Conservation (phyloP, 2,888 invertebrate genomes). For the Phyto melanocephala region DNA sequence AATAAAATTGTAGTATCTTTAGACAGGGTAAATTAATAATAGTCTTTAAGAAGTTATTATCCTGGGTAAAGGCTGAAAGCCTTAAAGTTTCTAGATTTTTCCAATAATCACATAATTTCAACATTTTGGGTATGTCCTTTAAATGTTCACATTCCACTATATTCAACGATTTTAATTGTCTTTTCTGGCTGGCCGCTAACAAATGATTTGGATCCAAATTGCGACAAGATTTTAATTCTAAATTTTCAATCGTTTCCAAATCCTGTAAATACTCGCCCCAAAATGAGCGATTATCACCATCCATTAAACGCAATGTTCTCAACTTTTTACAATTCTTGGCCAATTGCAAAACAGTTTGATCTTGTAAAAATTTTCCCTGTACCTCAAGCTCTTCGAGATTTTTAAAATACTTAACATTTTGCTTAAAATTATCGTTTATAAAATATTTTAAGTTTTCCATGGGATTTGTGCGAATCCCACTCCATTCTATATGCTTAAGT, state of each 20-base stretch:
- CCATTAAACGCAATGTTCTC: conserved; percentile 49
- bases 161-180: conserved; percentile 48
- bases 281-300: conserved; percentile 60
- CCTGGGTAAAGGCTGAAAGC: conserved; percentile 57
- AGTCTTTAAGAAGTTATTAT: conserved; percentile 36
- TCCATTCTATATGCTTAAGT: conserved; percentile 51
- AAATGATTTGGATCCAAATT: conserved; percentile 53
- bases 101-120: conserved; percentile 42
- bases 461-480: conserved; percentile 48
- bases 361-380: conserved; percentile 63
- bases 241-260: conserved; percentile 54
- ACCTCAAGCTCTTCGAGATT: conserved; percentile 51
- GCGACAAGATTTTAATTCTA: conserved; percentile 60
- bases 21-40: conserved; percentile 52
- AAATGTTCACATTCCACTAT: conserved; percentile 60
- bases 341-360: conserved; percentile 58
- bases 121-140: conserved; percentile 53
- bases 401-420: conserved; percentile 60
- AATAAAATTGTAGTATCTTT: conserved; percentile 60
- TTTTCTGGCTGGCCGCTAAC: conserved; percentile 19
- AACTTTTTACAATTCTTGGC: conserved; percentile 60
- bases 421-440: conserved; percentile 62
- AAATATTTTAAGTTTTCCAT: conserved; percentile 61
- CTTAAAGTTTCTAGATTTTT: conserved; percentile 41
- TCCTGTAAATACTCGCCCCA: conserved; percentile 58